phyloP scores from a whole-genome alignment of 2,113 vertebrate genomes.

The Diphyllodes magnificus region DNA sequence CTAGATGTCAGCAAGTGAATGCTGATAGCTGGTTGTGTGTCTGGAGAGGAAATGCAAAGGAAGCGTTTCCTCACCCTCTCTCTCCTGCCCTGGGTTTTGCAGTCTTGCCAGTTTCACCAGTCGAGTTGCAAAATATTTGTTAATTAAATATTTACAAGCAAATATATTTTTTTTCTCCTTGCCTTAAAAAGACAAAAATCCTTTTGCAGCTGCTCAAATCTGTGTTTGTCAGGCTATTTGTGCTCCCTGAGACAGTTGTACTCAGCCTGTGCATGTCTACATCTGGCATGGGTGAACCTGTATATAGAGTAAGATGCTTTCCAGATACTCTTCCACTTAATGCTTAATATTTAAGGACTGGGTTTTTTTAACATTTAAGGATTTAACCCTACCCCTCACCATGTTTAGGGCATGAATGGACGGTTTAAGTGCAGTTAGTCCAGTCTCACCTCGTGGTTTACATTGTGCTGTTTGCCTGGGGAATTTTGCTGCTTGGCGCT shows the following conservation, averaged over 20 bases:
- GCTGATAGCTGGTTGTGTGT: not conserved
- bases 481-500: not conserved
- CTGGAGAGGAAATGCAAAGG: not conserved
- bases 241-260: rapidly evolving
- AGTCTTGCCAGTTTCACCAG: not conserved
- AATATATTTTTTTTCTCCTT: rapidly evolving
- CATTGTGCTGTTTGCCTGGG: rapidly evolving
- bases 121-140: not conserved
- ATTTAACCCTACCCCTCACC: not conserved
- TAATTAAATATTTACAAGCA: not conserved
- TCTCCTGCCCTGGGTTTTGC: not conserved
- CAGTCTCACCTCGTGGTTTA: not conserved
- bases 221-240: not conserved
- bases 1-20: constrained; percentile 69
- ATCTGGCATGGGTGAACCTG: rapidly evolving
- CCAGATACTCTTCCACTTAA: not conserved
- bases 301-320: not conserved
- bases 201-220: not conserved
- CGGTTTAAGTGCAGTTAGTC: not conserved
- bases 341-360: not conserved
- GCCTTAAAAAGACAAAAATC: not conserved
- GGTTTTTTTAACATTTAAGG: not conserved
- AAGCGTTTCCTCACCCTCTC: rapidly evolving
- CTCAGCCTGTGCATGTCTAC: not conserved
- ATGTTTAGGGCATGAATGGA: not conserved